Conservation (phyloP, 2,797 vertebrate species). For the Pelochelys cantorii region DNA sequence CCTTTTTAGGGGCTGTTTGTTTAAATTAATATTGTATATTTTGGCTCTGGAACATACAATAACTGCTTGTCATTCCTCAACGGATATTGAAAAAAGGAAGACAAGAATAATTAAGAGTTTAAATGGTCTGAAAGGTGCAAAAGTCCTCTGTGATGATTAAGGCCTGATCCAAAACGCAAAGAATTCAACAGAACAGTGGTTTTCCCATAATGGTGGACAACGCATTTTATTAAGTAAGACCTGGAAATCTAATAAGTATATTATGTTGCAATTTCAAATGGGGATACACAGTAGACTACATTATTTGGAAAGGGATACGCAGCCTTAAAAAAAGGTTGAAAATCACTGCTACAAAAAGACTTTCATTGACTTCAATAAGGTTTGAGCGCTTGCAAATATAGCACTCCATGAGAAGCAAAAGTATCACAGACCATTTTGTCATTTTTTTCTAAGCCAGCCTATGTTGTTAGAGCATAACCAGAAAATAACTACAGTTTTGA, state of each 20-base stretch:
- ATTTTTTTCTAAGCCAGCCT: not conserved
- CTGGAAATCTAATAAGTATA: not conserved
- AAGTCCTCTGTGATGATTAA: not conserved
- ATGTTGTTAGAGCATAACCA: not conserved
- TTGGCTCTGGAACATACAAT: not conserved
- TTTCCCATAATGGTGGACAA: not conserved
- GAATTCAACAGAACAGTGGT: not conserved
- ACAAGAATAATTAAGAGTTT: not conserved
- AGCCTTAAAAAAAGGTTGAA: not conserved
- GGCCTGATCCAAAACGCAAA: not conserved
- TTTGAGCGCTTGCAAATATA: not conserved
- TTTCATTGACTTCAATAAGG: not conserved
- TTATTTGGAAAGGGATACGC: not conserved
- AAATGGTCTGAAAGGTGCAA: not conserved
- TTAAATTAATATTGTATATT: not conserved
- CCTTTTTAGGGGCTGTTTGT: not conserved
- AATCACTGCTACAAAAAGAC: not conserved
- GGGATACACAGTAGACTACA: not conserved
- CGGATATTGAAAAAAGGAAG: not conserved
- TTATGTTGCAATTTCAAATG: not conserved
- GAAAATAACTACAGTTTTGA: not conserved
- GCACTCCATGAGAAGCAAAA: not conserved
- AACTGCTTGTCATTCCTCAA: rapidly evolving
- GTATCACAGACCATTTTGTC: not conserved
- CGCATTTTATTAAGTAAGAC: not conserved